A percentile compares a stretch with the other conserved stretches of the same genome.
Evolutionary conservation across 2,888 invertebrate species (phyloP).

Genomic region (Tenthredo livida): DNA sequence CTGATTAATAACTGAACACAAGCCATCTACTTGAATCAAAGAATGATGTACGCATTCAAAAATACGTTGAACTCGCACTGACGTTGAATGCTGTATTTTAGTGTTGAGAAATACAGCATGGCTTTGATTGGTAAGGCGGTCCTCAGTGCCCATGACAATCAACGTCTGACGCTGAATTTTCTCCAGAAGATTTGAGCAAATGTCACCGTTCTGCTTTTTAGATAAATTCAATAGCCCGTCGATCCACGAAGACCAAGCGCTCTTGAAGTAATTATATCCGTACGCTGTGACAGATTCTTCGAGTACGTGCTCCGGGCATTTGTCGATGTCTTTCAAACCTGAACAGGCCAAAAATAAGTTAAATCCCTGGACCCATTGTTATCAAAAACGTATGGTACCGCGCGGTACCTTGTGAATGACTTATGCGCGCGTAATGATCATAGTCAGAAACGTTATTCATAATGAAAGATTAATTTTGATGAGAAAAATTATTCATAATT

Average conservation of each 20-base stretch:
- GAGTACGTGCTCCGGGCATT: constrained; percentile 88
- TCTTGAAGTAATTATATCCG: constrained; percentile 83
- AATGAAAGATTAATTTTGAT: too few species aligned
- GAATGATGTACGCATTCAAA: too few species aligned
- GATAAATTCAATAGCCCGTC: constrained; percentile 82
- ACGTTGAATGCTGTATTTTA: constrained; percentile 81
- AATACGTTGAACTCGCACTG: not conserved
- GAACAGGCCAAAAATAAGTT: constrained; percentile 67
- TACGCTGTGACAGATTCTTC: constrained; percentile 84
- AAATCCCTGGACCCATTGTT: not conserved
- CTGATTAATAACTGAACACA: too few species aligned
- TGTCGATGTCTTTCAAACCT: constrained; percentile 85
- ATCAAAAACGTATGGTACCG: too few species aligned
- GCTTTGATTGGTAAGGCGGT: constrained; percentile 86
- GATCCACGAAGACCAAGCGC: constrained; percentile 87
- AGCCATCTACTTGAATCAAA: too few species aligned
- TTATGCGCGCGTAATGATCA: not conserved
- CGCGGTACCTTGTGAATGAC: too few species aligned
- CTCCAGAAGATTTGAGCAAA: constrained; percentile 82
- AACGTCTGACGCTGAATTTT: constrained; percentile 86
- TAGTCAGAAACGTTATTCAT: not conserved
- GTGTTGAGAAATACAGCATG: constrained; percentile 86
- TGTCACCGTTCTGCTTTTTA: constrained; percentile 83
- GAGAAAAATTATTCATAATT: too few species aligned
- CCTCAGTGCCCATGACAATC: constrained; percentile 90